These are phyloP conservation scores for Verasper variegatus DNA, from an alignment of 2,113 vertebrate genomes.

Conservation along the genomic window DNA sequence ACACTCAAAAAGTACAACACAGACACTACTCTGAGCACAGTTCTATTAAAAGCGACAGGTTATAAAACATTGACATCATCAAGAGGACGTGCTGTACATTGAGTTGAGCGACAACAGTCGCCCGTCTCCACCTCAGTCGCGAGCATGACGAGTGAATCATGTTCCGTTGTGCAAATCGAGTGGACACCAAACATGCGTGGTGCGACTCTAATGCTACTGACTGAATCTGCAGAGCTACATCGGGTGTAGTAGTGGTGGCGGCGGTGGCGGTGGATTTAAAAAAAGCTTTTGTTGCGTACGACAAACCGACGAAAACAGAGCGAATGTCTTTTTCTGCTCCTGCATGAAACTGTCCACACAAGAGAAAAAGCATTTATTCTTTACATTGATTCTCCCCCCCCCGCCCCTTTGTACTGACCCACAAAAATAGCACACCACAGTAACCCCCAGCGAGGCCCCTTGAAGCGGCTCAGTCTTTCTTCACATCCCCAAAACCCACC, in stretches of 20 bases:
- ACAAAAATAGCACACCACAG: conserved; percentile 14
- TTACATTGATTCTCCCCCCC: not conserved
- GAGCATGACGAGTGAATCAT: conserved; percentile 28
- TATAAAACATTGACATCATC: conserved; percentile 82
- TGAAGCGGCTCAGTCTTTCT: conserved; percentile 13
- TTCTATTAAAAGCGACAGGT: conserved; percentile 74
- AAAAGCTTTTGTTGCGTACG: conserved; percentile 48
- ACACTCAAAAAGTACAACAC: conserved; percentile 68
- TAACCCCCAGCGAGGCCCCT: conserved; percentile 10
- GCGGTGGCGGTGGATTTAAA: not conserved
- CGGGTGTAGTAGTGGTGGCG: conserved; percentile 38
- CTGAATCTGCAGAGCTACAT: conserved; percentile 73
- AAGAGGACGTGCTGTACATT: conserved; percentile 73
- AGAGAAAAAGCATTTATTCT: conserved; percentile 45
- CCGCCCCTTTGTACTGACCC: conserved; percentile 22
- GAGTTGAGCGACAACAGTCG: conserved; percentile 40
- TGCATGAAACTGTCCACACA: conserved; percentile 51
- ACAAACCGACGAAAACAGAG: conserved; percentile 44
- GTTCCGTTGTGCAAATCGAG: conserved; percentile 57
- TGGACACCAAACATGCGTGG: conserved; percentile 59
- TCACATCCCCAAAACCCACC: conserved; percentile 29
- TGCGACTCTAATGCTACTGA: conserved; percentile 69
- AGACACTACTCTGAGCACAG: conserved; percentile 65
- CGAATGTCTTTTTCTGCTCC: conserved; percentile 28
- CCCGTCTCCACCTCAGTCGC: conserved; percentile 55